Conservation (phyloP, 2,888 invertebrate species). For the Pachydiplax longipennis region DNA sequence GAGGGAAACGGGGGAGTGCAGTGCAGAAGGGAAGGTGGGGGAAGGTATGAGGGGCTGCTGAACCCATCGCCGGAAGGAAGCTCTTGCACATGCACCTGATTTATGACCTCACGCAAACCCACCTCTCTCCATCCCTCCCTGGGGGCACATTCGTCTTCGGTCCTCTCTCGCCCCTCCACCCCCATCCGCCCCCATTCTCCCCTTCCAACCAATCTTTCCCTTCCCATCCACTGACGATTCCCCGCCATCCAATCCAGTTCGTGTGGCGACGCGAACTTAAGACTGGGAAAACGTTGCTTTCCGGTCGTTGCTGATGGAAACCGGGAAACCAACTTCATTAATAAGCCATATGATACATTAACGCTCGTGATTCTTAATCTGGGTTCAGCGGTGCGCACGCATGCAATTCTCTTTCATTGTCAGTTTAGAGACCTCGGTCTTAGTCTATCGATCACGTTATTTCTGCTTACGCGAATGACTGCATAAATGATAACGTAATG, state of each 20-base stretch:
- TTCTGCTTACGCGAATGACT: neutral
- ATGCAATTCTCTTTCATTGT: slow-evolving; percentile 5
- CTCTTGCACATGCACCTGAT: slow-evolving; percentile 44
- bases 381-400: neutral
- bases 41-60: slow-evolving; percentile 2
- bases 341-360: slow-evolving; percentile 37
- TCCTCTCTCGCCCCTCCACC: neutral
- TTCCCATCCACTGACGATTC: neutral
- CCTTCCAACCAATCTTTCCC: neutral
- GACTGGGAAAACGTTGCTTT: slow-evolving; percentile 41
- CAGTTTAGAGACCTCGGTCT: neutral
- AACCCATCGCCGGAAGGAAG: slow-evolving; percentile 44
- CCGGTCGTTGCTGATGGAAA: slow-evolving; percentile 37
- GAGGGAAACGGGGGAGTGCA: slow-evolving; percentile 6
- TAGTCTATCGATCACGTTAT: neutral
- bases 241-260: slow-evolving; percentile 35
- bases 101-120: slow-evolving; percentile 39
- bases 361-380: slow-evolving; percentile 26
- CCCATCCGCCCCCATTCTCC: neutral
- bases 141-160: slow-evolving; percentile 42
- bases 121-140: slow-evolving; percentile 22
- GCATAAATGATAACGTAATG: neutral
- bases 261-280: slow-evolving; percentile 41
- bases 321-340: slow-evolving; percentile 41
- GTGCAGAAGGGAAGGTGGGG: neutral